These are phyloP conservation scores for Todus mexicanus DNA, from an alignment of 2,797 vertebrate species.

Conservation along the genomic window DNA sequence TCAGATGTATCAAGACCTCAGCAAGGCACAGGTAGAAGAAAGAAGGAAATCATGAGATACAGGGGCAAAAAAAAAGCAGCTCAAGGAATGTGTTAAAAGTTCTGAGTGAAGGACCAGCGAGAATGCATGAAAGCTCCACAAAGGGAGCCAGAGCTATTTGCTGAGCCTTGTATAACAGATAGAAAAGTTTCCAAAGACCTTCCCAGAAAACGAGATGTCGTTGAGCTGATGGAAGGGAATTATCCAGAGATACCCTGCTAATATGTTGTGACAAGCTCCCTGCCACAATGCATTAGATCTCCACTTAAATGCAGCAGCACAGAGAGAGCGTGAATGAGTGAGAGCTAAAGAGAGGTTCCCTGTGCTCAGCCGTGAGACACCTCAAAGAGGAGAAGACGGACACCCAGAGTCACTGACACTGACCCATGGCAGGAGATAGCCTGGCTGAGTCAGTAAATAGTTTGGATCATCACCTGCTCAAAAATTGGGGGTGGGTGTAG, in stretches of 20 bases:
- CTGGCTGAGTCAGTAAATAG: background rate
- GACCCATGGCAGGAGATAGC: background rate
- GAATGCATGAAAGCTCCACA: background rate
- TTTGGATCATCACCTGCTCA: background rate
- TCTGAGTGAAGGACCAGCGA: background rate
- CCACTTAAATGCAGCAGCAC: background rate
- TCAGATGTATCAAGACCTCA: background rate
- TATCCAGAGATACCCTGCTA: background rate
- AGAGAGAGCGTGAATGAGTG: background rate
- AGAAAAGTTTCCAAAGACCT: background rate
- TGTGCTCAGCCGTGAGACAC: background rate
- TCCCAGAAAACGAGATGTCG: background rate
- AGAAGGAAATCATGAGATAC: background rate
- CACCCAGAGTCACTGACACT: background rate
- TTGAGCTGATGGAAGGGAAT: constrained; percentile 1
- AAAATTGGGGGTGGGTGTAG: accelerated
- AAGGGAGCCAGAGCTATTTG: background rate
- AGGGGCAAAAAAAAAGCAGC: background rate
- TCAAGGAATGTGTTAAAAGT: background rate
- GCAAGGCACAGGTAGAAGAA: background rate
- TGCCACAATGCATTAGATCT: background rate
- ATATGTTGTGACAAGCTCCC: constrained; percentile 2
- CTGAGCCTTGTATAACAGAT: background rate
- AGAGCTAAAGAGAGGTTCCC: background rate
- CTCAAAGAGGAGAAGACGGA: background rate